phyloP scores from a whole-genome alignment of 1,140 invertebrate species.

The Drosophila mojavensis region DNA sequence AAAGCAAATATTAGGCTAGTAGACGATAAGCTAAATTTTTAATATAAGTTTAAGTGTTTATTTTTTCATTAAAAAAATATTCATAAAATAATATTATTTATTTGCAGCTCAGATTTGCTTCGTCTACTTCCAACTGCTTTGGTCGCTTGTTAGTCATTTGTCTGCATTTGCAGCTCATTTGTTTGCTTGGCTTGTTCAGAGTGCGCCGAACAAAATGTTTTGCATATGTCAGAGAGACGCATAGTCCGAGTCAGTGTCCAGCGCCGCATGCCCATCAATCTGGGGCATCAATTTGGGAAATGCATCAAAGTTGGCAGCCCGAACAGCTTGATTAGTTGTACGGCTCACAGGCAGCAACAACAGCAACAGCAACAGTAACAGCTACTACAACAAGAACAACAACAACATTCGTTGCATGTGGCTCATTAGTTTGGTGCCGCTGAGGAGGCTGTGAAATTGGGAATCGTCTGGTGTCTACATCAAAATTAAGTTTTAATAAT shows the following conservation, averaged over 20 bases:
- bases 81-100: too few relatives aligned
- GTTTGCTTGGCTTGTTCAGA: slow-evolving; percentile 44
- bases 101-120: slow-evolving; percentile 8
- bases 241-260: slow-evolving; percentile 25
- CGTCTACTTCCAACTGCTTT: slow-evolving; percentile 55
- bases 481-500: slow-evolving; percentile 76
- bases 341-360: slow-evolving; percentile 29
- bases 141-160: slow-evolving; percentile 69
- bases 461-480: slow-evolving; percentile 65
- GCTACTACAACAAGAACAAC: slow-evolving; percentile 6
- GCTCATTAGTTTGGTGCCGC: slow-evolving; percentile 67
- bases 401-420: slow-evolving; percentile 59
- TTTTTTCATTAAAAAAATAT: too few relatives aligned
- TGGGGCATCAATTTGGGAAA: slow-evolving; percentile 77
- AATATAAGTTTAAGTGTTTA: too few relatives aligned
- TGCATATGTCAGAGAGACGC: slow-evolving; percentile 72
- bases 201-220: slow-evolving; percentile 70
- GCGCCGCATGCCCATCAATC: slow-evolving; percentile 51
- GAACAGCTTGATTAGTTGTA: slow-evolving; percentile 79
- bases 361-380: slow-evolving; percentile 3
- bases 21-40: too few relatives aligned
- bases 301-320: slow-evolving; percentile 77
- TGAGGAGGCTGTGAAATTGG: slow-evolving; percentile 73
- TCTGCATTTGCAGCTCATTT: slow-evolving; percentile 73
- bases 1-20: too few relatives aligned